Conservation (phyloP, 2,113 vertebrate species). For the Triplophysa tibetana region DNA sequence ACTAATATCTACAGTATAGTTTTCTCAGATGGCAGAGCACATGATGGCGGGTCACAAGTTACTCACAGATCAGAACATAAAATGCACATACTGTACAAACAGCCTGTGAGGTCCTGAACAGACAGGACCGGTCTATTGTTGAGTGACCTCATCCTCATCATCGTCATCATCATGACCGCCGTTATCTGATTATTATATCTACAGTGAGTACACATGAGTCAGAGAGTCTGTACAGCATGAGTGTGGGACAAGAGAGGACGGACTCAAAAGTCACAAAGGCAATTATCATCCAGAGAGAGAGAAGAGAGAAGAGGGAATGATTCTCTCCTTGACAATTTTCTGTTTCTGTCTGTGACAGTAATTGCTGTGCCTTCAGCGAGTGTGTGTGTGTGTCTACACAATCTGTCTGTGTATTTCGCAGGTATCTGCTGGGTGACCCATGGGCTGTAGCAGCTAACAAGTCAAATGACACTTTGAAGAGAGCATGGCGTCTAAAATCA, state of each 20-base stretch:
- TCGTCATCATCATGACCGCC: neutral
- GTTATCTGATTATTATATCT: too few species aligned
- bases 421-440: neutral
- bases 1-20: too few species aligned
- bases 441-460: slow-evolving; percentile 1
- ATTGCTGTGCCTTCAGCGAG: slow-evolving; percentile 38
- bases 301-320: neutral
- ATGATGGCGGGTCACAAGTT: slow-evolving; percentile 18
- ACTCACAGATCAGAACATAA: slow-evolving; percentile 25
- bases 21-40: neutral
- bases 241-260: slow-evolving; percentile 51
- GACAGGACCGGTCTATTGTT: neutral
- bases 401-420: too few species aligned
- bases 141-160: neutral
- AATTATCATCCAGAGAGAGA: slow-evolving; percentile 54
- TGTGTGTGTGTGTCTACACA: neutral
- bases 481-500: neutral
- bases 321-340: slow-evolving; percentile 42
- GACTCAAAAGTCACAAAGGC: slow-evolving; percentile 56
- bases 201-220: neutral
- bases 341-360: slow-evolving; percentile 44
- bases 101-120: slow-evolving; percentile 8
- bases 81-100: neutral
- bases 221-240: slow-evolving; percentile 23
- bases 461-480: slow-evolving; percentile 24